Conservation (phyloP, 2,113 vertebrate species). For the Ramphastos sulfuratus region DNA sequence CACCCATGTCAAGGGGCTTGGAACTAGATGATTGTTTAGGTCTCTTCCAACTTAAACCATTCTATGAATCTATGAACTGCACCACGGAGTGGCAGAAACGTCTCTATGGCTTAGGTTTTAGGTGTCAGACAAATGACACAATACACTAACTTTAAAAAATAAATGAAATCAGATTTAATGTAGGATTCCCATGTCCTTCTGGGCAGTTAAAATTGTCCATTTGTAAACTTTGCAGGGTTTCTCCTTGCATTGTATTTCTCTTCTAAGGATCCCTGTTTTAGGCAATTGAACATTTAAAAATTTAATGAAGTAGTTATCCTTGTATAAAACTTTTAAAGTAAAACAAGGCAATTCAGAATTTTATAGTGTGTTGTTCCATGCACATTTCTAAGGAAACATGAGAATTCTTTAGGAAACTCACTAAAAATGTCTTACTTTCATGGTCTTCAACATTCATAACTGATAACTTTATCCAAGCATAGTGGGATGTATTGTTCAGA, state of each 20-base stretch:
- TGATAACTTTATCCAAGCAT: not conserved
- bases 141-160: not conserved
- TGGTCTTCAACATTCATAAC: not conserved
- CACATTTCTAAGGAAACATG: not conserved
- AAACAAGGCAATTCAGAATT: not conserved
- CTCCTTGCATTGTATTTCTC: not conserved
- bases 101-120: not conserved
- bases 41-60: too few relatives aligned
- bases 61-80: not conserved
- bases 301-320: not conserved
- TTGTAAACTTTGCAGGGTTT: not conserved
- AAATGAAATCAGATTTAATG: not conserved
- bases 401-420: not conserved
- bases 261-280: not conserved
- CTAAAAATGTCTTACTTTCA: not conserved
- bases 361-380: not conserved
- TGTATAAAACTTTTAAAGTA: not conserved
- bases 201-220: not conserved
- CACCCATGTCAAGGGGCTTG: too few relatives aligned
- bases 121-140: not conserved
- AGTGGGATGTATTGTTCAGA: not conserved
- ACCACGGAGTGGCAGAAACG: not conserved
- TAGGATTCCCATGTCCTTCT: not conserved
- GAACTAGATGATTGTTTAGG: too few relatives aligned
- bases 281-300: not conserved